Evolutionary conservation across 2,888 invertebrate species (phyloP).

Genomic region (Pandemis cinnamomeana): DNA sequence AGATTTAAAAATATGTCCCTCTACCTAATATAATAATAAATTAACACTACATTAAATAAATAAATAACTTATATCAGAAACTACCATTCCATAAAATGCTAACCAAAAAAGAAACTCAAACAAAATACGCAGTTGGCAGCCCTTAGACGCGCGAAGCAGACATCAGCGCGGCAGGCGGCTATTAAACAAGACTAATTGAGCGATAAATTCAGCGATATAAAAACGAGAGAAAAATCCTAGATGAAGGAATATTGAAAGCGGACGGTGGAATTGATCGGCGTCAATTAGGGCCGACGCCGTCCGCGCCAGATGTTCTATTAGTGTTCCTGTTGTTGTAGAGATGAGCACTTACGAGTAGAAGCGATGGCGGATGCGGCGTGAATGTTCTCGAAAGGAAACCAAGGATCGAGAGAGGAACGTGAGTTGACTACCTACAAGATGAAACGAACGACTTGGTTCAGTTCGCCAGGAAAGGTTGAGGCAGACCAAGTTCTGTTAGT

Average conservation of each 20-base stretch:
- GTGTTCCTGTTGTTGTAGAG: slow-evolving; percentile 37
- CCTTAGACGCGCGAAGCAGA: slow-evolving; percentile 80
- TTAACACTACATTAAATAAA: too few relatives aligned
- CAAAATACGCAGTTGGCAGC: slow-evolving; percentile 55
- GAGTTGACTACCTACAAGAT: too few relatives aligned
- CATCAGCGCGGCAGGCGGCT: slow-evolving; percentile 84
- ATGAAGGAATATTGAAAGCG: slow-evolving; percentile 83
- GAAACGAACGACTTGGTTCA: too few relatives aligned
- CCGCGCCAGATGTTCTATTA: slow-evolving; percentile 73
- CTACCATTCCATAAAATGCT: background rate
- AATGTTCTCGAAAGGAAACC: background rate
- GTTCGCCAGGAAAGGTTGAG: too few relatives aligned
- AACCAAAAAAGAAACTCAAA: background rate
- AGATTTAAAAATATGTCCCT: too few relatives aligned
- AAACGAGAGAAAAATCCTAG: slow-evolving; percentile 75
- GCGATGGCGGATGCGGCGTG: background rate
- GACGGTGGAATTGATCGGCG: slow-evolving; percentile 82
- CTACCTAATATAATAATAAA: too few relatives aligned
- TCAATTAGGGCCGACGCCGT: slow-evolving; percentile 79
- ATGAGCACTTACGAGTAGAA: slow-evolving; percentile 2
- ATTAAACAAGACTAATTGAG: slow-evolving; percentile 86
- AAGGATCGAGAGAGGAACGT: too few relatives aligned
- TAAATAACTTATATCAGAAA: too few relatives aligned
- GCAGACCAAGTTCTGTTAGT: too few relatives aligned
- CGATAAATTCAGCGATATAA: slow-evolving; percentile 83